phyloP scores from a whole-genome alignment of 2,113 vertebrate genomes.

The Mixornis gularis region DNA sequence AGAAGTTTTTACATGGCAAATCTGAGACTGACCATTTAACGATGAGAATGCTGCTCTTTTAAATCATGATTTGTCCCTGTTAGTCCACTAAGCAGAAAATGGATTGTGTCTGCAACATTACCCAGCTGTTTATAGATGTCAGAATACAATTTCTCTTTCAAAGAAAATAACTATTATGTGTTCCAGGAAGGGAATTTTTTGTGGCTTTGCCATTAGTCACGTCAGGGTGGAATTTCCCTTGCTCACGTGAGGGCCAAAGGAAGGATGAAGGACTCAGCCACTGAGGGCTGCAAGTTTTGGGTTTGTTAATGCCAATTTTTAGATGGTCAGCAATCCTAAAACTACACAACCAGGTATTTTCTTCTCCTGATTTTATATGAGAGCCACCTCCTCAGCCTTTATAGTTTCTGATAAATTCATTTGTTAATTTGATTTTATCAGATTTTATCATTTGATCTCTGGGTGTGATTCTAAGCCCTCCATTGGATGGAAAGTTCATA shows the following conservation, averaged over 20 bases:
- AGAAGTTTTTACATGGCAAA: background rate
- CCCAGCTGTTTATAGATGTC: constrained; percentile 20
- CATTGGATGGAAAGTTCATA: fast-evolving
- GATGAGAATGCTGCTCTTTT: background rate
- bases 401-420: background rate
- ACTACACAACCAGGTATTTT: fast-evolving
- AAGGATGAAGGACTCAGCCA: background rate
- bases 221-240: background rate
- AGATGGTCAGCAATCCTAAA: background rate
- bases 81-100: constrained; percentile 11
- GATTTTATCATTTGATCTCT: background rate
- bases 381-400: background rate
- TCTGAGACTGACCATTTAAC: background rate
- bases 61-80: constrained; percentile 2
- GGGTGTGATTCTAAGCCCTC: background rate
- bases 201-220: background rate
- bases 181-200: background rate
- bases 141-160: background rate
- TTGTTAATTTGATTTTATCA: background rate
- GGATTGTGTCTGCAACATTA: constrained; percentile 20
- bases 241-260: fast-evolving
- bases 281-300: background rate
- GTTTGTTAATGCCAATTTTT: background rate
- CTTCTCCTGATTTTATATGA: background rate
- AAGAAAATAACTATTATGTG: background rate